Evolutionary conservation across 2,113 vertebrate species (phyloP), one percentile per base, ranked within the genome.

Genomic region (Boulengeromyrus knoepffleri): DNA sequence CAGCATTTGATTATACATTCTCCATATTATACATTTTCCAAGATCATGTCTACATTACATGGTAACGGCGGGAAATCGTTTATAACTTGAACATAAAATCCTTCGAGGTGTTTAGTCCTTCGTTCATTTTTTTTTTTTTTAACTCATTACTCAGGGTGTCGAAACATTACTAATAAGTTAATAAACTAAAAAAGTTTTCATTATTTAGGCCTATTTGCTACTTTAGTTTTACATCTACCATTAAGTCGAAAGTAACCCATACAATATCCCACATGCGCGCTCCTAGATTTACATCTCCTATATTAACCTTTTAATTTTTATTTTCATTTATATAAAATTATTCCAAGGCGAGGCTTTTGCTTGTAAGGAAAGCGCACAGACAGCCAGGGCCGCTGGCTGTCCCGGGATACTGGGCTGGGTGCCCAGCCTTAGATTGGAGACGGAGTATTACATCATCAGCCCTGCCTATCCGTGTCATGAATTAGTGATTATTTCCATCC

Each of bases 391-490:
- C 24, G 50, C 50, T 42, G 7, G 80, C 24, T 62, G 56, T 80
- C 47, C 66, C 77, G 83, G 77, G 83, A 90, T 24, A n/a, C 8
- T 10, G 36, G 53, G 39, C 66, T 49, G 50, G 27, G 36, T 84
- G 85, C 88, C 85, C 3, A 13, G 27, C n/a, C 88, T 3, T 0
- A 46, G 47, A 19, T 36, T 19, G 6, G 27, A 70, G 88, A 46
- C 12, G 17, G 21, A 3, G 19, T 4, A 91, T 95, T 93, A 94
- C 93, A 87, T 94, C 92, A 94, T 24, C 21, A 93, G 92, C 92
- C 87, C 7, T 56, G 90, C 90, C 86, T 87, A 77, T 92, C 90
- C 42, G 2, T 45, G 42, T 42, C 92, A 90, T 87, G 90, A 90
- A 92, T 89, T 90, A 90, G 87, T 88, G 49, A 91, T 88, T 50